Evolutionary conservation across 1,140 invertebrate species (phyloP).

Genomic region (Papilio glaucus): DNA sequence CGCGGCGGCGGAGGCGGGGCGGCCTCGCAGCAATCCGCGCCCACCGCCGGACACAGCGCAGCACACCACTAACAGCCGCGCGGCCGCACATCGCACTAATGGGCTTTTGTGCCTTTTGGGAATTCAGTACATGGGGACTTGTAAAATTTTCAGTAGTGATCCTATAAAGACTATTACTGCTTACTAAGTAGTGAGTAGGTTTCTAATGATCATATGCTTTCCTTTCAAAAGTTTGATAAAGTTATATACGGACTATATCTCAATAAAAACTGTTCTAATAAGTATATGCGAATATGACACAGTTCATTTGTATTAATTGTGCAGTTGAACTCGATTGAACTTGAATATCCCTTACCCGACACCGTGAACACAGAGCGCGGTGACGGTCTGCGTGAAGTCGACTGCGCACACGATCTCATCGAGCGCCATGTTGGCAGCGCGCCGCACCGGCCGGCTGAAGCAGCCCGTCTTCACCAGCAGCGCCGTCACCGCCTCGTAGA

Average conservation of each 20-base stretch:
- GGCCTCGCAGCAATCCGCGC: constrained; percentile 56
- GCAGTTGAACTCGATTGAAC: too few relatives aligned
- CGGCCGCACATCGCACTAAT: constrained; percentile 65
- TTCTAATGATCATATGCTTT: too few relatives aligned
- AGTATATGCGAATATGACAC: too few relatives aligned
- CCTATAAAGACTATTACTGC: too few relatives aligned
- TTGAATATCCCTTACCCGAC: constrained; percentile 48
- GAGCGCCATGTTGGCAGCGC: constrained; percentile 72
- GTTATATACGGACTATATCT: too few relatives aligned
- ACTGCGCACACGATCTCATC: constrained; percentile 67
- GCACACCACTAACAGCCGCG: constrained; percentile 67
- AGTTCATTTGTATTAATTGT: neutral
- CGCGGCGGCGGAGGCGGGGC: constrained; percentile 60
- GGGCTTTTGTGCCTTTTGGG: constrained; percentile 64
- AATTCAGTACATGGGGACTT: neutral
- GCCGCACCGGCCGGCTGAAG: constrained; percentile 63
- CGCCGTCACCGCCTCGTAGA: constrained; percentile 65
- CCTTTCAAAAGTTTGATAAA: too few relatives aligned
- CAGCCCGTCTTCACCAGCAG: constrained; percentile 74
- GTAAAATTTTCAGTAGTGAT: neutral
- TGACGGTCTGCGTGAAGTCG: constrained; percentile 61
- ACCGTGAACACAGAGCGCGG: constrained; percentile 67
- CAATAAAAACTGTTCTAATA: too few relatives aligned
- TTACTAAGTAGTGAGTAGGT: too few relatives aligned
- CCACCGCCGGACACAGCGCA: constrained; percentile 68